These are phyloP conservation scores for Lepus oiostolus DNA, from an alignment of 2,797 vertebrate genomes.

Conservation along the genomic window DNA sequence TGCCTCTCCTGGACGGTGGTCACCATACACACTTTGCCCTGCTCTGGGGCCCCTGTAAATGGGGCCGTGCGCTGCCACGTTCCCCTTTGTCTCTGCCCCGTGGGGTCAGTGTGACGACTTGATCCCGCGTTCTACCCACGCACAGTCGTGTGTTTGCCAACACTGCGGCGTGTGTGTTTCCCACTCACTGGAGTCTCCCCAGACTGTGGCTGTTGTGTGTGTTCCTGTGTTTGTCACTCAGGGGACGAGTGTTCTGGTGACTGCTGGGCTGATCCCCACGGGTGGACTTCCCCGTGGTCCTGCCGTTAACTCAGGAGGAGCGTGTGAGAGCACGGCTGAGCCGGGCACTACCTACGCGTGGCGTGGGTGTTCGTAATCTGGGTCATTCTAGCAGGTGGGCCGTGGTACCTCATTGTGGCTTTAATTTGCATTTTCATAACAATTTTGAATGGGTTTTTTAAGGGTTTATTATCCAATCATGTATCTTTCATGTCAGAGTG, in stretches of 20 bases:
- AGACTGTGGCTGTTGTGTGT: rapidly evolving
- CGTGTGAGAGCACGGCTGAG: rapidly evolving
- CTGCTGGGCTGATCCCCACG: no score
- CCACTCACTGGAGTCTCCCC: not conserved
- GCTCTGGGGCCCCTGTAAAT: not conserved
- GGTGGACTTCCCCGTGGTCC: not conserved
- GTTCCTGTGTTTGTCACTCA: rapidly evolving
- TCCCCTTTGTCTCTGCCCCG: rapidly evolving
- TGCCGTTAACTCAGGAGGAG: not conserved
- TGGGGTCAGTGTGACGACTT: no score
- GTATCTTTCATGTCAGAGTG: not conserved
- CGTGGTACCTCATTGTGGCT: rapidly evolving
- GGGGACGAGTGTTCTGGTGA: rapidly evolving
- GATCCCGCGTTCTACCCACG: no score
- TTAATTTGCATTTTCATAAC: not conserved
- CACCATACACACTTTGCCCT: rapidly evolving
- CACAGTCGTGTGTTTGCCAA: no score
- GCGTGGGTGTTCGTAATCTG: rapidly evolving
- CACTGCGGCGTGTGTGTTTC: not conserved
- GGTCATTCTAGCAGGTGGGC: no score
- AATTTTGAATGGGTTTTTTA: not conserved
- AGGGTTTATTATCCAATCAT: no score
- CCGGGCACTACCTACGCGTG: rapidly evolving
- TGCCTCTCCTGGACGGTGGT: rapidly evolving
- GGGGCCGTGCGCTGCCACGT: rapidly evolving